Percentiles rank a stretch among this genome's conserved stretches.
Conservation (phyloP, 2,797 vertebrate genomes). For the Acanthiza pusilla region DNA sequence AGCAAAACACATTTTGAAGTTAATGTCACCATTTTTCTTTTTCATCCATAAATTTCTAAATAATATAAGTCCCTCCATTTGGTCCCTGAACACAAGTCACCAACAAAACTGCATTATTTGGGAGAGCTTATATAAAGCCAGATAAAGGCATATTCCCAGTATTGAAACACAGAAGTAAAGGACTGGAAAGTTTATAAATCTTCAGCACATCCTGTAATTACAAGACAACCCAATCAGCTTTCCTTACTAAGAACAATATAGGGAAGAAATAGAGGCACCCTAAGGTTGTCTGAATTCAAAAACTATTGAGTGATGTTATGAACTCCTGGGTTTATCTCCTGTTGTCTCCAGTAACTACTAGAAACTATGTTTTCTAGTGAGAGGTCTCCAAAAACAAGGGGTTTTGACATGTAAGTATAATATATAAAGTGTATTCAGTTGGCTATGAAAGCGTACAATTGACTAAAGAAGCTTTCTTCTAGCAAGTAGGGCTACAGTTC, state of each 20-base stretch:
- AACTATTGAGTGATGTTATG: background rate
- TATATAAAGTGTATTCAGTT: background rate
- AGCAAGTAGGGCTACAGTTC: background rate
- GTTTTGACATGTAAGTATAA: background rate
- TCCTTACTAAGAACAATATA: background rate
- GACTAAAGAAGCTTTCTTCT: background rate
- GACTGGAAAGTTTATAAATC: background rate
- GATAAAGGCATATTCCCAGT: background rate
- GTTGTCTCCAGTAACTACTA: background rate
- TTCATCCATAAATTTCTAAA: background rate
- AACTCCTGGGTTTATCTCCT: background rate
- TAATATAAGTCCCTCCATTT: background rate
- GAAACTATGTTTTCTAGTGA: background rate
- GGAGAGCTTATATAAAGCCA: background rate
- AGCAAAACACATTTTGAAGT: background rate
- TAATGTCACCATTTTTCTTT: background rate
- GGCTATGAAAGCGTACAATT: background rate
- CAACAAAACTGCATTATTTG: background rate
- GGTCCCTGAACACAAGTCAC: background rate
- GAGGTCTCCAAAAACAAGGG: background rate
- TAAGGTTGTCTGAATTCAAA: background rate
- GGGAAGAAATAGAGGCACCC: background rate
- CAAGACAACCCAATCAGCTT: background rate
- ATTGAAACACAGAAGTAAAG: background rate
- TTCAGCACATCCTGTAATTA: background rate